phyloP scores from a whole-genome alignment of 2,797 vertebrate genomes.

The Pelochelys cantorii region DNA sequence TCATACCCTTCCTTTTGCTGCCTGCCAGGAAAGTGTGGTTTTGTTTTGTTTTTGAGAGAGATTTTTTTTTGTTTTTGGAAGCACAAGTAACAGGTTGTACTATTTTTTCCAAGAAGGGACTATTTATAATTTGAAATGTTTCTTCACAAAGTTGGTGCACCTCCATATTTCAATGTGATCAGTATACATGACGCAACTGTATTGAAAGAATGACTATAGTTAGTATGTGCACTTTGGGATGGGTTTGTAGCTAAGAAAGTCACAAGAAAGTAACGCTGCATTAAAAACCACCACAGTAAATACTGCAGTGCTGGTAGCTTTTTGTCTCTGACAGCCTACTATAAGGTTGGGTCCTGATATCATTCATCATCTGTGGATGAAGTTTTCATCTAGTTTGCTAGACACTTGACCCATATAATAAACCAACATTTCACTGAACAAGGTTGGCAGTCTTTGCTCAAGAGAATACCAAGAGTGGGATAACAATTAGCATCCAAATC shows the following conservation, averaged over 20 bases:
- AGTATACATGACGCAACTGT: slow-evolving; percentile 29
- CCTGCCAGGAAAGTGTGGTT: slow-evolving; percentile 17
- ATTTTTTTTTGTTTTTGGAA: background rate
- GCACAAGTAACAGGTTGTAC: background rate
- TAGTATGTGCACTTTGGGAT: slow-evolving; percentile 25
- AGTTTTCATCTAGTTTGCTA: background rate
- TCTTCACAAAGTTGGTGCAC: slow-evolving; percentile 25
- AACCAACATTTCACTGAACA: background rate
- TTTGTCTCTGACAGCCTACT: background rate
- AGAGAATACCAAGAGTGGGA: background rate
- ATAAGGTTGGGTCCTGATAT: fast-evolving
- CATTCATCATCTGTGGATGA: background rate
- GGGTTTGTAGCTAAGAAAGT: background rate
- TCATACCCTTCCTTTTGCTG: slow-evolving; percentile 21
- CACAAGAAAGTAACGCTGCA: background rate
- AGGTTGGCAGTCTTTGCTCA: background rate
- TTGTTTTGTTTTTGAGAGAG: background rate
- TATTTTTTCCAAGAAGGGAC: background rate
- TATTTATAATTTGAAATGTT: slow-evolving; percentile 48
- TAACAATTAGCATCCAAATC: background rate
- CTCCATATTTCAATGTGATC: slow-evolving; percentile 18
- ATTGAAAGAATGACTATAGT: slow-evolving; percentile 33
- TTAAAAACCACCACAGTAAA: background rate
- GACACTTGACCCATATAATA: background rate
- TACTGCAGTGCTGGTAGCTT: background rate